Base-by-base conservation (phyloP, 2,797 vertebrate genomes). In the Florisuga fusca region DNA sequence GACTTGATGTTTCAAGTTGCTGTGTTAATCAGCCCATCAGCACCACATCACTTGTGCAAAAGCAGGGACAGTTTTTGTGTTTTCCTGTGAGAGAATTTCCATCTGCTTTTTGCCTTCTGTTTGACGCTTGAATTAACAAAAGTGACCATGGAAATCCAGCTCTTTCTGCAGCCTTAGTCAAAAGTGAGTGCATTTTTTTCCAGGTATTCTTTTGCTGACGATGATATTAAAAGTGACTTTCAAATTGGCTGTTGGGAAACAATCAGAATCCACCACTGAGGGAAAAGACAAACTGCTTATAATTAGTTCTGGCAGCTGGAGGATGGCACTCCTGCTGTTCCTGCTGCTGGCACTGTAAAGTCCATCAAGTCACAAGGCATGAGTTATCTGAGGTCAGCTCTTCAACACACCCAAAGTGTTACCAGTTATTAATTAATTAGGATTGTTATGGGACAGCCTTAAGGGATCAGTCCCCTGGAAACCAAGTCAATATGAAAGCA, bases 371-470 rank as follows among this genome's bases (percentile, higher is more conserved):
- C 90, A 96, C 95, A 93, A 84, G 77, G 87, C 94, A 87, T 94
- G 83, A 95, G 91, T 94, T 95, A 91, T 95, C 89, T 8, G n/a
- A 95, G 94, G 94, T 96, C 95, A 96, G 74, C 73, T 95, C 94
- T 91, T 94, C 85, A 90, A 90, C 93, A 74, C 71, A 88, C 80
- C 85, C 94, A 91, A 95, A 96, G 79, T 94, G 77, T 77, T 94
- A 95, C 55, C 94, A 95, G 93, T 97, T 97, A 96, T 95, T 95
- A 96, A 97, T 96, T 96, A 96, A 94, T 97, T 96, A 93, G 71
- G 93, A 90, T 91, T 80, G 82, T 94, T 94, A 90, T 77, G 77
- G 85, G 85, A 87, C 83, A 84, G 53, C 71, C 87, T 91, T 89
- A 79, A 94, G 83, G 74, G 45, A 84, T 88, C 31, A 54, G 33